Evolutionary conservation across 2,888 invertebrate species (phyloP).

Genomic region (Pachydiplax longipennis): DNA sequence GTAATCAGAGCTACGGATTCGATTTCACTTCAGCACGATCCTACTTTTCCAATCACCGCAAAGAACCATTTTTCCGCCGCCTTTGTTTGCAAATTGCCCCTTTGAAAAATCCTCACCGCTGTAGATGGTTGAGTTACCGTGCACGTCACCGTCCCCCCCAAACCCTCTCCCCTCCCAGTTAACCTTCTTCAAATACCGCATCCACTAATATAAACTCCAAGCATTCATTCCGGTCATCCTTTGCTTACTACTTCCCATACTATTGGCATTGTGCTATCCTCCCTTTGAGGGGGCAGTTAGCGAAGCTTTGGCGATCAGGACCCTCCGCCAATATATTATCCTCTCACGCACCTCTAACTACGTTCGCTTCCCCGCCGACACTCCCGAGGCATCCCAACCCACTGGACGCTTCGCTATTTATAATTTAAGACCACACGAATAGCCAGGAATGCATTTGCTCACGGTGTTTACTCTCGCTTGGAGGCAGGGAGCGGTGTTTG

Average conservation of each 20-base stretch:
- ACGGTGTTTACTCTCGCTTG: slow-evolving; percentile 1
- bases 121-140: background rate
- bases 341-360: background rate
- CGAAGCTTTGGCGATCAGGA: background rate
- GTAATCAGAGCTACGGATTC: background rate
- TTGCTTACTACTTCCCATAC: background rate
- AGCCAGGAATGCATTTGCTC: slow-evolving; percentile 43
- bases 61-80: background rate
- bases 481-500: background rate
- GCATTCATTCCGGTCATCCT: background rate
- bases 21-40: background rate
- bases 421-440: slow-evolving; percentile 39
- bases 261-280: slow-evolving; percentile 7
- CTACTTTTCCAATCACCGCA: background rate
- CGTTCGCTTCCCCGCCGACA: background rate
- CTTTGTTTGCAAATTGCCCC: background rate
- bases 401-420: slow-evolving; percentile 34
- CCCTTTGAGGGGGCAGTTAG: background rate
- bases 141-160: background rate
- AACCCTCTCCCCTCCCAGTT: background rate
- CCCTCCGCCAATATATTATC: background rate
- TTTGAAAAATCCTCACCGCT: background rate
- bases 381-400: background rate
- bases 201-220: background rate
- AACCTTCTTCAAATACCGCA: background rate